phyloP scores from a whole-genome alignment of 2,888 invertebrate genomes.

The Drosophila meridiana region DNA sequence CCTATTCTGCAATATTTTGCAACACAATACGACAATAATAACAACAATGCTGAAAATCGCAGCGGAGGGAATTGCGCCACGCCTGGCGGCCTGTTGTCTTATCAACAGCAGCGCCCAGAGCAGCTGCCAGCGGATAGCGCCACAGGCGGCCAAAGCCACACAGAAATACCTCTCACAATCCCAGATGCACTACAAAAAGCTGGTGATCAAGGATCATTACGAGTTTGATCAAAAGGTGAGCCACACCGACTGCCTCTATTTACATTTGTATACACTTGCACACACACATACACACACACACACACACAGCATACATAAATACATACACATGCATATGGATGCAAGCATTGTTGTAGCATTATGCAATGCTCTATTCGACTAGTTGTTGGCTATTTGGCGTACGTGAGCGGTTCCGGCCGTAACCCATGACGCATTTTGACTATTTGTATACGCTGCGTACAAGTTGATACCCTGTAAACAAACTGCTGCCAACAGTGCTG shows the following conservation, averaged over 20 bases:
- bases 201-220: constrained; percentile 89
- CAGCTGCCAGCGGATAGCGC: constrained; percentile 69
- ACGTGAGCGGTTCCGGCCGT: constrained; percentile 57
- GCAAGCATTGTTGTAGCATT: constrained; percentile 34
- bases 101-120: constrained; percentile 66
- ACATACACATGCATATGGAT: constrained; percentile 7
- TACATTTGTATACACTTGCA: constrained; percentile 4
- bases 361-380: constrained; percentile 53
- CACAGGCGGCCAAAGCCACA: constrained; percentile 64
- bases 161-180: constrained; percentile 81
- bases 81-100: constrained; percentile 67
- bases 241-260: constrained; percentile 3
- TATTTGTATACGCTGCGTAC: constrained; percentile 13
- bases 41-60: constrained; percentile 78
- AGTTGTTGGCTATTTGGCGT: constrained; percentile 49
- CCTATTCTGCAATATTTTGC: background rate
- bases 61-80: constrained; percentile 74
- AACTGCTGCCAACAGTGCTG: background rate
- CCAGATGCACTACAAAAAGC: constrained; percentile 74
- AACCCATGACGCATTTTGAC: constrained; percentile 51
- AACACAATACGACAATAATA: constrained; percentile 1
- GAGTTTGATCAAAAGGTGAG: constrained; percentile 91
- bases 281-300: background rate
- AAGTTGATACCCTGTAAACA: constrained; percentile 36
- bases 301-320: background rate